Evolutionary conservation across 2,113 vertebrate genomes (phyloP), one percentile per base, ranked within the genome.

Genomic region (Scartelaos histophorus): DNA sequence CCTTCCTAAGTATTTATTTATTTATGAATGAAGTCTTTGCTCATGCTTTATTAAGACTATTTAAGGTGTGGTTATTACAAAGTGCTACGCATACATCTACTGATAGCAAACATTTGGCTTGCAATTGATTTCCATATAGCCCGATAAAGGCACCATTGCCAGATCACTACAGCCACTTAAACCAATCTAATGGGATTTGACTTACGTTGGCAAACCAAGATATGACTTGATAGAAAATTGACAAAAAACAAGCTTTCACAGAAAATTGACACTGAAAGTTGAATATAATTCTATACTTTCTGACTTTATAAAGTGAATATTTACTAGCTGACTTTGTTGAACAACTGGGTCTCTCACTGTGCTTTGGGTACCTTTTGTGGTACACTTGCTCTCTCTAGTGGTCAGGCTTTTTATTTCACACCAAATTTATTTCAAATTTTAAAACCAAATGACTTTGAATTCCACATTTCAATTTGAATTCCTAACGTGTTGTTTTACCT

Each of bases 111-210:
- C 78, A 74, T 64, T 47, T 5, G 57, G 67, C n/a, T n/a, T n/a
- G n/a, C 73, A 15, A 47, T 71, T 71, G 67, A 57, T 66, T 66
- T 68, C 12, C 9, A 5, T 22, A 12, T 38, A 29, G 15, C 34
- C 2, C 0, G 49, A 3, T 6, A 2, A 56, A 69, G 58, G 38
- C 38, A 67, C 45, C 9, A 25, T 66, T 43, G 68, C 35, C 62
- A 69, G 70, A 69, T 81, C 83, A 34, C 75, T 70, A 3, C 62
- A 75, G 74, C 70, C 62, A 75, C 66, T 67, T 16, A 57, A n/a
- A 12, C 38, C 38, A 15, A 16, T 64, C 35, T 22, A 61, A 56
- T 49, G 53, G 10, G 19, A 29, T 43, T 43, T n/a, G 25, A 34
- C 17, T 62, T 62, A 17, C 0, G 16, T 35, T 1, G 17, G n/a